Evolutionary conservation across 2,888 invertebrate genomes (phyloP).

Genomic region (Pogonocherus hispidulus): DNA sequence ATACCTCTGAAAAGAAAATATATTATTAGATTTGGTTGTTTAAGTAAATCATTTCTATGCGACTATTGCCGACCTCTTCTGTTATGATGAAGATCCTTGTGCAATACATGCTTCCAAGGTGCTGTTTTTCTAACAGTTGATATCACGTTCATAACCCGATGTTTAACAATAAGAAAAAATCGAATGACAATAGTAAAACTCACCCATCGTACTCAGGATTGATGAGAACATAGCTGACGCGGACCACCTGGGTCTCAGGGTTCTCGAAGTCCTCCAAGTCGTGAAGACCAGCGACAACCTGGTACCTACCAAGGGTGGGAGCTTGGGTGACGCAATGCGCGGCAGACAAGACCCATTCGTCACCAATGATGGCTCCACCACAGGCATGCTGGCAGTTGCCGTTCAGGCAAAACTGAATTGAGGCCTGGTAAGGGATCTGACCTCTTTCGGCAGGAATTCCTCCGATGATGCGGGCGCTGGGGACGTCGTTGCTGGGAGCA

Average conservation of each 20-base stretch:
- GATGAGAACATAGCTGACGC: not conserved
- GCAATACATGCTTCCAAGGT: too few relatives aligned
- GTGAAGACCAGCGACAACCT: conserved; percentile 53
- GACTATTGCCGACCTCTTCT: too few relatives aligned
- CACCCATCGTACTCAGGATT: conserved; percentile 12
- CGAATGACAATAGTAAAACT: too few relatives aligned
- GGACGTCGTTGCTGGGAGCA: not conserved
- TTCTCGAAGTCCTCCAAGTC: conserved; percentile 43
- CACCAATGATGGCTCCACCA: conserved; percentile 66
- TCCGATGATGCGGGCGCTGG: conserved; percentile 64
- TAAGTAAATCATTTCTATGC: too few relatives aligned
- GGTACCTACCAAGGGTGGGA: conserved; percentile 46
- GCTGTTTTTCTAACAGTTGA: too few relatives aligned
- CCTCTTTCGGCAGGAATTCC: conserved; percentile 69
- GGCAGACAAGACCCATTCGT: conserved; percentile 64
- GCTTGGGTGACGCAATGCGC: conserved; percentile 65
- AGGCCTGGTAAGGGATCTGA: conserved; percentile 70
- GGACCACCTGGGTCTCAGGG: not conserved
- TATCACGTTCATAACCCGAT: too few relatives aligned
- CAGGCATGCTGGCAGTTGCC: conserved; percentile 62
- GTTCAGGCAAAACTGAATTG: conserved; percentile 63
- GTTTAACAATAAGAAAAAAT: too few relatives aligned
- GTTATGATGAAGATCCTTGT: too few relatives aligned
- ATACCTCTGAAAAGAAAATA: not conserved
- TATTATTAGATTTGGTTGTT: too few relatives aligned